These are phyloP conservation scores for Steromphala cineraria DNA, from an alignment of 2,888 invertebrate genomes.

Conservation along the genomic window DNA sequence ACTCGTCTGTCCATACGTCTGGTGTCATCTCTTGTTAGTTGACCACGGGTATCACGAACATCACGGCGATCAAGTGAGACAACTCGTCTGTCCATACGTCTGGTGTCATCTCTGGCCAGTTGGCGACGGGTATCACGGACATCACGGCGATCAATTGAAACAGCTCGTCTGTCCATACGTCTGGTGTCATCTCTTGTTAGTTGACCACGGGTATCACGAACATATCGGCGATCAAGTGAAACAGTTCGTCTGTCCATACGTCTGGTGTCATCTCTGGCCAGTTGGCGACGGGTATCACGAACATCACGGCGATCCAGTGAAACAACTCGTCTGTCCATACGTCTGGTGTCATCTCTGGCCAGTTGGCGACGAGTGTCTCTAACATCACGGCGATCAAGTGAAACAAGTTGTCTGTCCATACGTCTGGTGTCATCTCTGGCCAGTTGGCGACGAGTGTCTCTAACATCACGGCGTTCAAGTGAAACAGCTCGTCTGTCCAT, in stretches of 20 bases:
- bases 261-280: neutral
- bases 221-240: neutral
- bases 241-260: neutral
- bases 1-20: neutral
- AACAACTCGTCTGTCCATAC: neutral
- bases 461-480: neutral
- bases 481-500: neutral
- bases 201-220: neutral
- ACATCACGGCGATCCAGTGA: neutral
- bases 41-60: neutral
- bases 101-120: neutral
- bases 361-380: neutral
- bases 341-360: neutral
- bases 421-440: neutral
- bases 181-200: neutral
- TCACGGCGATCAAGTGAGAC: neutral
- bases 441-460: neutral
- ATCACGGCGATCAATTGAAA: neutral
- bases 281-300: neutral
- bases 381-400: neutral
- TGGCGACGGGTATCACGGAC: neutral
- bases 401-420: neutral
- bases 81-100: neutral
- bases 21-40: neutral
- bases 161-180: neutral